Conservation (phyloP, 2,113 vertebrate genomes). For the Sinocyclocheilus anophthalmus region DNA sequence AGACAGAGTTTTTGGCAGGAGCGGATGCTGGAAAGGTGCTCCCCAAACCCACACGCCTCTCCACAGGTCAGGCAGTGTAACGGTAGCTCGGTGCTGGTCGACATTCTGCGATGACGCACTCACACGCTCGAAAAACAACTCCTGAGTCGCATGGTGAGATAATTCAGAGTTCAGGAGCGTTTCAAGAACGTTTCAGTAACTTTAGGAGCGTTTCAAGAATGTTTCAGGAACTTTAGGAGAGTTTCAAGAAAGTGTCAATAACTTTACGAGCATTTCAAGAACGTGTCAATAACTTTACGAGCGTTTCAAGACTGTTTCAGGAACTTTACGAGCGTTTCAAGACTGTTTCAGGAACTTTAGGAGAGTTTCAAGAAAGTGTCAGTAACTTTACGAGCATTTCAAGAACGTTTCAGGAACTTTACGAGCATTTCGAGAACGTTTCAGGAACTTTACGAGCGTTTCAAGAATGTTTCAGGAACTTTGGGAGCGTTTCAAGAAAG, state of each 20-base stretch:
- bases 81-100: slow-evolving; percentile 6
- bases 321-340: background rate
- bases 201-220: background rate
- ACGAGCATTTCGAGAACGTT: background rate
- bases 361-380: rapidly evolving
- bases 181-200: background rate
- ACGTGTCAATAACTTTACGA: background rate
- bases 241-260: rapidly evolving
- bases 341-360: background rate
- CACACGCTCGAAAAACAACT: background rate
- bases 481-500: background rate
- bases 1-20: slow-evolving; percentile 30
- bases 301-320: background rate
- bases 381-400: background rate
- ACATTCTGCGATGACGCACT: slow-evolving; percentile 18
- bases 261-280: background rate
- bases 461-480: background rate
- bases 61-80: slow-evolving; percentile 48
- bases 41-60: slow-evolving; percentile 40
- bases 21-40: background rate
- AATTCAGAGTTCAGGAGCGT: background rate
- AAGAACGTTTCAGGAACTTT: background rate
- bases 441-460: background rate
- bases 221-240: background rate
- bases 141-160: background rate